Percentiles rank a stretch among this genome's conserved stretches.
phyloP scores from a whole-genome alignment of 2,113 vertebrate genomes.

The Xiphias gladius region DNA sequence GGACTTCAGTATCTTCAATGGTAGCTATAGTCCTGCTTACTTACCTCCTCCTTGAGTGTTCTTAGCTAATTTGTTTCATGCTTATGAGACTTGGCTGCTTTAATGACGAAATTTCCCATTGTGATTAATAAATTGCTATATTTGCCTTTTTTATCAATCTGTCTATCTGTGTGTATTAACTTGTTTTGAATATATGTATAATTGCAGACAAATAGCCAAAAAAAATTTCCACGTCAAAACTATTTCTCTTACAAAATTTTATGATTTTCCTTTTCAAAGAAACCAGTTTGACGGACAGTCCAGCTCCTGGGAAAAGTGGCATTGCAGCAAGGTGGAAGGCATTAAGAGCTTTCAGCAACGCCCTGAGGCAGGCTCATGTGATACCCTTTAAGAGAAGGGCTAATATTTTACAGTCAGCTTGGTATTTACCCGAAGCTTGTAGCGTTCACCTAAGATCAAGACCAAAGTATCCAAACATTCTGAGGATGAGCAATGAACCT shows the following conservation, averaged over 20 bases:
- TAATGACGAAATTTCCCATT: neutral
- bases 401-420: conserved; percentile 73
- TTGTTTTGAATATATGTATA: neutral
- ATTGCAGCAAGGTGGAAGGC: conserved; percentile 56
- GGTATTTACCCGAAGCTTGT: conserved; percentile 76
- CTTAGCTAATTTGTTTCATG: neutral
- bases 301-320: conserved; percentile 74
- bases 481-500: conserved; percentile 64
- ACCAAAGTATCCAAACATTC: conserved; percentile 73
- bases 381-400: conserved; percentile 68
- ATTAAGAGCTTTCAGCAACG: conserved; percentile 79
- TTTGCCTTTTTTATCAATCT: neutral
- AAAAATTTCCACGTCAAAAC: neutral
- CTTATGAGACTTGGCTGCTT: neutral
- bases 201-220: neutral
- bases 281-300: conserved; percentile 72
- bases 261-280: neutral
- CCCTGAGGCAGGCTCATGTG: conserved; percentile 71
- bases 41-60: neutral
- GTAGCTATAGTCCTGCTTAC: neutral
- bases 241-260: neutral
- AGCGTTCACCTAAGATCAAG: conserved; percentile 66
- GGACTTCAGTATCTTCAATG: neutral
- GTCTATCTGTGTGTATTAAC: neutral
- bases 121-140: neutral